A percentile compares a stretch with the other conserved stretches of the same genome.
These are phyloP conservation scores for Corydoras maculifer DNA, from an alignment of 2,113 vertebrate genomes.

Conservation along the genomic window DNA sequence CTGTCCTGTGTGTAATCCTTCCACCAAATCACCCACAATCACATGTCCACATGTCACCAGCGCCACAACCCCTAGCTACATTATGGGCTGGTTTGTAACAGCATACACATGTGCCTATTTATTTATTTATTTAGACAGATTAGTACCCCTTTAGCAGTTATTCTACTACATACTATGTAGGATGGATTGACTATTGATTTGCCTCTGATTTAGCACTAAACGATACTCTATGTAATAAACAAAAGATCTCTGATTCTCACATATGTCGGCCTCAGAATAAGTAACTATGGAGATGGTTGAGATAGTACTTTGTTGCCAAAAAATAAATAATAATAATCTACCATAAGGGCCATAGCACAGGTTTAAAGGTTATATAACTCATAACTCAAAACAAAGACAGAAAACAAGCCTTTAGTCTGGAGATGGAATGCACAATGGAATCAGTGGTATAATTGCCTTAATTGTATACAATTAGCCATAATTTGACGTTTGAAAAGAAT, in stretches of 20 bases:
- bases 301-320: not conserved
- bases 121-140: no score
- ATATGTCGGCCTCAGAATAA: not conserved
- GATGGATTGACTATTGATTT: no score
- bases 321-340: constrained; percentile 11
- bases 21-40: no score
- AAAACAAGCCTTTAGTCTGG: constrained; percentile 7
- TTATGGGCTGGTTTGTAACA: no score
- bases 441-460: constrained; percentile 34
- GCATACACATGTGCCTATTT: no score
- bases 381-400: constrained; percentile 13
- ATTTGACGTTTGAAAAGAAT: constrained; percentile 18
- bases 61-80: no score
- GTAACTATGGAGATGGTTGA: constrained; percentile 33
- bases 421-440: constrained; percentile 24
- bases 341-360: not conserved
- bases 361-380: constrained; percentile 16
- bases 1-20: no score
- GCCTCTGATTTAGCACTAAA: no score
- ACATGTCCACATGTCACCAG: no score
- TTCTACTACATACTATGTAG: no score
- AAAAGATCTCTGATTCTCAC: not conserved
- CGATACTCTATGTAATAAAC: not conserved
- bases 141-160: no score
- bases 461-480: constrained; percentile 37